Evolutionary conservation across 2,888 invertebrate species (phyloP), one percentile per base, ranked within the genome.

Genomic region (Stenchaetothrips biformis): DNA sequence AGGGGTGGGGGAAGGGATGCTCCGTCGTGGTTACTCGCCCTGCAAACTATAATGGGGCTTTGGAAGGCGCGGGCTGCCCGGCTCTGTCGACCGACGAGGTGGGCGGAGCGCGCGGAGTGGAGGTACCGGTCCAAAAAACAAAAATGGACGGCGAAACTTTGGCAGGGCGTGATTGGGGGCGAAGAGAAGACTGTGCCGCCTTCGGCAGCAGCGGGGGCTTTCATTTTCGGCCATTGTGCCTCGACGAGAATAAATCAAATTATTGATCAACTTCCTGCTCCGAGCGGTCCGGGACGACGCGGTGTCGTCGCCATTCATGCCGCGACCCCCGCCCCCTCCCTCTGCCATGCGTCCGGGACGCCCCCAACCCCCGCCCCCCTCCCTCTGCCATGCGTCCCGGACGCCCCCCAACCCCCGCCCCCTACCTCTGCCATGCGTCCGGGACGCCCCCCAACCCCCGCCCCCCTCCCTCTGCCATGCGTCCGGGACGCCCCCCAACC

Each of bases 221-320:
- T 67, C 67, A 67, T n/a, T 21, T 21, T 18, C n/a, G 21, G 18
- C 67, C 53, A 18, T 53, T 53, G 53, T 53, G 67, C 67, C 67
- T 37, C 67, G 9, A 18, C 67, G 67, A 18, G 53, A 53, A 67
- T 67, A 67, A 67, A 67, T 67, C 67, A 67, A 67, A 67, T 67
- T 67, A 67, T 21, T 67, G 67, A 67, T 67, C 67, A 67, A 67
- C 67, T 67, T 67, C 67, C 67, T 53, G 13, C 53, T 9, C 53
- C n/a, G 67, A 21, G 9, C 37, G 37, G 37, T 37, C 37, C 37
- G 37, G 37, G 37, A 2, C 37, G 37, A 37, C 37, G 37, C 37
- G 37, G 37, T 37, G 37, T 37, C 37, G 37, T 37, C 37, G 37
- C 37, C 37, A 37, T 37, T 37, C 37, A 37, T 2, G 37, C 37